Conservation (phyloP, 2,888 invertebrate species). For the Eubasilissa splendida region DNA sequence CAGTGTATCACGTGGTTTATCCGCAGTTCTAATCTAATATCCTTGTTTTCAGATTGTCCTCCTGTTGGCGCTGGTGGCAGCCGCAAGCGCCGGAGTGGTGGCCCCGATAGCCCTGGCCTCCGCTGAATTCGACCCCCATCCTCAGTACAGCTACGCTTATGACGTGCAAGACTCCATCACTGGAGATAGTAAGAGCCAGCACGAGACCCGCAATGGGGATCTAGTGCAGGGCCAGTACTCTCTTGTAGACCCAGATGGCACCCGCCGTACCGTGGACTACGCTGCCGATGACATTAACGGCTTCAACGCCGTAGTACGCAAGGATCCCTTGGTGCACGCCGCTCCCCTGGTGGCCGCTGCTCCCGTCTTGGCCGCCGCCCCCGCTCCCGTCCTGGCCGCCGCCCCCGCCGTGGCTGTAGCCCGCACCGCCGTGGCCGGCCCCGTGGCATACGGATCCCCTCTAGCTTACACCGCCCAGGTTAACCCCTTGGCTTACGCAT, state of each 20-base stretch:
- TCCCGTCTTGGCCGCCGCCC: conserved; percentile 59
- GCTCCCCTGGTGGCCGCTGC: conserved; percentile 62
- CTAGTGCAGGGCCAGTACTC: conserved; percentile 72
- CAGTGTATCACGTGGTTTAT: conserved; percentile 1
- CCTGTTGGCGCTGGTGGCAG: conserved; percentile 64
- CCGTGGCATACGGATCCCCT: conserved; percentile 47
- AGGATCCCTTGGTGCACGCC: conserved; percentile 63
- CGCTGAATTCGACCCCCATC: conserved; percentile 63
- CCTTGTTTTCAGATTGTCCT: conserved; percentile 65
- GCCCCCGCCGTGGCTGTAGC: conserved; percentile 60
- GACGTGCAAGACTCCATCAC: conserved; percentile 72
- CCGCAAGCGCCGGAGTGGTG: conserved; percentile 64
- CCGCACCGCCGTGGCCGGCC: conserved; percentile 60
- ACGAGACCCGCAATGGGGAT: conserved; percentile 70
- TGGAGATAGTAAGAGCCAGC: conserved; percentile 73
- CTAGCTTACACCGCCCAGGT: conserved; percentile 48
- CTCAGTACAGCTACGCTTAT: conserved; percentile 70
- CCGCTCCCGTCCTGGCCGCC: conserved; percentile 58
- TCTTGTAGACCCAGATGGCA: conserved; percentile 71
- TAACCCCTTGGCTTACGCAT: conserved; percentile 46
- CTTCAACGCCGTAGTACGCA: conserved; percentile 73
- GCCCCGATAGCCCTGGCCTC: conserved; percentile 60
- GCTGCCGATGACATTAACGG: conserved; percentile 70
- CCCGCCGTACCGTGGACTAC: conserved; percentile 72
- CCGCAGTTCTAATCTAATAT: background rate